phyloP scores from a whole-genome alignment of 2,888 invertebrate species.

The Eledona agricola region DNA sequence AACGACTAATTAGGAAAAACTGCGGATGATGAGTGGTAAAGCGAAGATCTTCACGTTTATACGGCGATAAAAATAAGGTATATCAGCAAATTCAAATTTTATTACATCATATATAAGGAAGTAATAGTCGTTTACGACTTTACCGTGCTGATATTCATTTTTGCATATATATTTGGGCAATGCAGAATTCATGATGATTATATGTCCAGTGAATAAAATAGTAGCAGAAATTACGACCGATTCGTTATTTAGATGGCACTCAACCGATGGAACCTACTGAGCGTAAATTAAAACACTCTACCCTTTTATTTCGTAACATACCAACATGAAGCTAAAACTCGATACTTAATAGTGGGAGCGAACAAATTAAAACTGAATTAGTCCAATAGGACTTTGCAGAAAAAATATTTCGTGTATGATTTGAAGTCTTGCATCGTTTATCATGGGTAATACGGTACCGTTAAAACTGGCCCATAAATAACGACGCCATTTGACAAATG shows the following conservation, averaged over 20 bases:
- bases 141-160: conserved; percentile 41
- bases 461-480: conserved; percentile 26
- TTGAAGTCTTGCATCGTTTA: not conserved
- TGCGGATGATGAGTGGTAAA: conserved; percentile 11
- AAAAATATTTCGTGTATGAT: too few species aligned
- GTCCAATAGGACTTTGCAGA: too few species aligned
- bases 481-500: conserved; percentile 21
- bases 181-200: conserved; percentile 38
- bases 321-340: not conserved
- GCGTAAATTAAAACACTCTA: conserved; percentile 10
- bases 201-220: conserved; percentile 37
- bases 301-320: conserved; percentile 11
- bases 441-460: not conserved
- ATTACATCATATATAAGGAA: conserved; percentile 43
- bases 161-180: conserved; percentile 38
- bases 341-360: conserved; percentile 6
- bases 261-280: conserved; percentile 1
- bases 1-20: conserved; percentile 15
- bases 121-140: conserved; percentile 38
- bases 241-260: conserved; percentile 18
- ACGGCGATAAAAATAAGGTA: conserved; percentile 39
- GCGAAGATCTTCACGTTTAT: conserved; percentile 39
- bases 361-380: conserved; percentile 22
- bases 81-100: conserved; percentile 46
- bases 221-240: conserved; percentile 24